Conservation (phyloP, 2,888 invertebrate genomes). For the Chorisops tibialis region DNA sequence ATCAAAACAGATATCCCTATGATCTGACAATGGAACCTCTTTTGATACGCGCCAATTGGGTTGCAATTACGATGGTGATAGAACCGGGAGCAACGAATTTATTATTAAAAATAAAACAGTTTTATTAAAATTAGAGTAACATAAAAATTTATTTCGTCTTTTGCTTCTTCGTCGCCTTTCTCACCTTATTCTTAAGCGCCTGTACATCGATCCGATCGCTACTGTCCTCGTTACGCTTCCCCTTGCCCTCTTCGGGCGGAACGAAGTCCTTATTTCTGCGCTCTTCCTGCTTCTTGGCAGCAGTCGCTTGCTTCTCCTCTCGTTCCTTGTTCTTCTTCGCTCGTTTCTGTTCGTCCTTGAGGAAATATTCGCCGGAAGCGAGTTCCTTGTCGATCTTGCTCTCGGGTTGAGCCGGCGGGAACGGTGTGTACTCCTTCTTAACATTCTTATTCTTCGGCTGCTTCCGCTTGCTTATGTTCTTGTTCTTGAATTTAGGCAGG, state of each 20-base stretch:
- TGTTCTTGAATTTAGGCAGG: constrained; percentile 86
- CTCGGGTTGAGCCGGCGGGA: constrained; percentile 90
- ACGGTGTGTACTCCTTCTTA: constrained; percentile 96
- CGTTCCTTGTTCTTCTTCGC: constrained; percentile 70
- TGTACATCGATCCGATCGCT: constrained; percentile 61
- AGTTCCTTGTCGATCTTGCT: constrained; percentile 92
- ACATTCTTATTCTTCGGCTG: constrained; percentile 80
- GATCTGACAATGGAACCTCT: no score
- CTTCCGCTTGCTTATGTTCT: constrained; percentile 84
- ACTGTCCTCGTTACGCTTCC: constrained; percentile 36
- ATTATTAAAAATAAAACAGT: no score
- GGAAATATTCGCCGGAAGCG: constrained; percentile 95
- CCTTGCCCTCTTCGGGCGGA: constrained; percentile 65
- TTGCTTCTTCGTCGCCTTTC: constrained; percentile 59
- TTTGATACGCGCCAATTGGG: no score
- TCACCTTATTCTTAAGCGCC: constrained; percentile 72
- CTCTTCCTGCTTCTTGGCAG: constrained; percentile 69
- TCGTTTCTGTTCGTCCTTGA: constrained; percentile 77
- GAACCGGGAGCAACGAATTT: no score
- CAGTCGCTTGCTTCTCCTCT: constrained; percentile 73
- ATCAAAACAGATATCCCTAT: no score
- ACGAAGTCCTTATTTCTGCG: constrained; percentile 76
- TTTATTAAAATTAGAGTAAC: no score
- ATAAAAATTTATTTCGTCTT: background rate
- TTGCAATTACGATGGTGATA: no score